Evolutionary conservation across 2,113 vertebrate species (phyloP), one percentile per base, ranked within the genome.

Genomic region (Macquaria australasica): DNA sequence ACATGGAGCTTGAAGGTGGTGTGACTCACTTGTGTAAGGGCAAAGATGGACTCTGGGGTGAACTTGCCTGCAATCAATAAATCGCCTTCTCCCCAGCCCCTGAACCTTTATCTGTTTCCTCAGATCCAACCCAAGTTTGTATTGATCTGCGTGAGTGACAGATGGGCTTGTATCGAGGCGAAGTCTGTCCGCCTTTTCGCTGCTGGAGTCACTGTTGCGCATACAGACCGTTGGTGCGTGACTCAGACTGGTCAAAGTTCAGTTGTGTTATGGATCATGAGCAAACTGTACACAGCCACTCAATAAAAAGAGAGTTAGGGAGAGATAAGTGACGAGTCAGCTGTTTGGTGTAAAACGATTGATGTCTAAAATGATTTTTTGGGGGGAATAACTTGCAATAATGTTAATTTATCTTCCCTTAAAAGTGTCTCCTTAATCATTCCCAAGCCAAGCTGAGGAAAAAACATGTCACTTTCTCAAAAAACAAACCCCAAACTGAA

Each of bases 121-220:
- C 77, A 68, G 72, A 89, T 93, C 88, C 37, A 69, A 74, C 45
- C 1, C 0, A 48, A 59, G 79, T 87, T 77, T 50, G 80, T 86
- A 94, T 95, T 4, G 91, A 95, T 91, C 82, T 25, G 39, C 3
- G 12, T 55, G 83, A 79, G 53, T 81, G 88, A 90, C 69, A 53
- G 87, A 90, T 75, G 60, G 59, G 51, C 59, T 72, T 8, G 73
- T 62, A 70, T 20, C 20, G 6, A 51, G 55, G 71, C 34, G 20
- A 31, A 37, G 43, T 63, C 69, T 4, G 77, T 56, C 34, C n/a
- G 77, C 58, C 60, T 79, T 56, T 34, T 67, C 5, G 43, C 70
- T 51, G 77, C 50, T 5, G 51, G 62, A 73, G 76, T 74, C 62
- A 0, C 59, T 79, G 79, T 37, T 81, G 74, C 37, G 82, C 85